These are phyloP conservation scores for Automeris io DNA, from an alignment of 2,888 invertebrate species.

Conservation along the genomic window DNA sequence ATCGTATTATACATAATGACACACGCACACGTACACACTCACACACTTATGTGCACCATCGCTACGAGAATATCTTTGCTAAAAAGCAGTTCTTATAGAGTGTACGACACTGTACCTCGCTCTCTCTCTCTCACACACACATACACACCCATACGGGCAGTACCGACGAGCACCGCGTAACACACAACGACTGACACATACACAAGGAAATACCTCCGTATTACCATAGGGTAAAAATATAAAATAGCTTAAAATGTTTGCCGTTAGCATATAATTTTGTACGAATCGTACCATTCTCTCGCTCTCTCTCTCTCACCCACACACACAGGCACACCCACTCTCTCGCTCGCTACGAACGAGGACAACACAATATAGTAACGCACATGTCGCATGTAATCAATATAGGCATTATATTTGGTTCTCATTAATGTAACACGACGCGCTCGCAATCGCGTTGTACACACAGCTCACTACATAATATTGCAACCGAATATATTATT, in stretches of 20 bases:
- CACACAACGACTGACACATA: not conserved
- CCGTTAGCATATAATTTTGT: not conserved
- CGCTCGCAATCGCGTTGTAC: constrained; percentile 28
- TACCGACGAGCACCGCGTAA: not conserved
- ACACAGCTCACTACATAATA: constrained; percentile 13
- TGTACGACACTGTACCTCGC: too few relatives aligned
- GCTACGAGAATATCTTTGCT: not conserved
- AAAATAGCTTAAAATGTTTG: not conserved
- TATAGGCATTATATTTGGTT: constrained; percentile 57
- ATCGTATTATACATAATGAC: constrained; percentile 16
- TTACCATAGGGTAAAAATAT: too few relatives aligned
- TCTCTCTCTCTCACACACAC: not conserved
- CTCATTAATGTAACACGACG: constrained; percentile 44
- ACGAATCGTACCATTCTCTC: not conserved
- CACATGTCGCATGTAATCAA: constrained; percentile 28
- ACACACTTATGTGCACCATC: constrained; percentile 17
- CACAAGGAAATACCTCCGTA: too few relatives aligned
- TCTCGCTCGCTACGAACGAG: constrained; percentile 13
- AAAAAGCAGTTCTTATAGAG: too few relatives aligned
- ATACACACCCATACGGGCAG: not conserved
- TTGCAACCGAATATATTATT: constrained; percentile 23
- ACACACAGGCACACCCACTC: constrained; percentile 12
- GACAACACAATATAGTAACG: constrained; percentile 23
- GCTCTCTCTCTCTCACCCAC: constrained; percentile 6
- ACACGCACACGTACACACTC: constrained; percentile 12